Evolutionary conservation across 2,888 invertebrate species (phyloP).

Genomic region (Herminia tarsipennalis): DNA sequence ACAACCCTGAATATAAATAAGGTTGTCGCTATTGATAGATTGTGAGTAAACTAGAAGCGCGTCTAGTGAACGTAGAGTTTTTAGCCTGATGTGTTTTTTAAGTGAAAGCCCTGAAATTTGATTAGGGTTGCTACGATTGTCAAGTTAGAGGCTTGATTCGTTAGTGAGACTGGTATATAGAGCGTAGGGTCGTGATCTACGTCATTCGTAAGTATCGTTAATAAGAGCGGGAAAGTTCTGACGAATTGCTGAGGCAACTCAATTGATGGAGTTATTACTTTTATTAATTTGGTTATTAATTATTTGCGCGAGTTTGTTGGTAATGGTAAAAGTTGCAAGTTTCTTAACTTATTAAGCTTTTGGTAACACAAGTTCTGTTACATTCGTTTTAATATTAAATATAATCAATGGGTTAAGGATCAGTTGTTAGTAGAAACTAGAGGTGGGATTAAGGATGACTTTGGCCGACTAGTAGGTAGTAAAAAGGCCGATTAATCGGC

Average conservation of each 20-base stretch:
- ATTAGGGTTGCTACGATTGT: constrained; percentile 21
- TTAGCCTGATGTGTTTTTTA: neutral
- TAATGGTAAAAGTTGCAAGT: constrained; percentile 1
- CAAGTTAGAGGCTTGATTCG: constrained; percentile 50
- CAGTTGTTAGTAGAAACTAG: too few relatives aligned
- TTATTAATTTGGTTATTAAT: constrained; percentile 21
- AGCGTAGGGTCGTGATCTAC: constrained; percentile 13
- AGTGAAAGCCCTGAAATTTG: constrained; percentile 13
- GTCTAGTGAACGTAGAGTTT: too few relatives aligned
- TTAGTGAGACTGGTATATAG: constrained; percentile 33
- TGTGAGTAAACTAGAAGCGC: too few relatives aligned
- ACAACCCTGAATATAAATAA: too few relatives aligned
- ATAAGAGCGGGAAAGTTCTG: constrained; percentile 28
- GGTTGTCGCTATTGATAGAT: too few relatives aligned
- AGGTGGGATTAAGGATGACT: too few relatives aligned
- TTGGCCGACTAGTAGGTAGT: too few relatives aligned
- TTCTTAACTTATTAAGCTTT: neutral
- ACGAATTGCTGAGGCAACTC: constrained; percentile 29
- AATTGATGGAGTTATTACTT: constrained; percentile 31
- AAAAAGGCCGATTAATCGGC: too few relatives aligned
- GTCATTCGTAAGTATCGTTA: constrained; percentile 32
- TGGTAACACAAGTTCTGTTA: too few relatives aligned
- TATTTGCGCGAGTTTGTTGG: constrained; percentile 1
- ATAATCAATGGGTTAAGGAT: too few relatives aligned
- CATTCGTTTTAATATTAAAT: too few relatives aligned